phyloP scores from a whole-genome alignment of 2,888 invertebrate species.

The Dryococelus australis region DNA sequence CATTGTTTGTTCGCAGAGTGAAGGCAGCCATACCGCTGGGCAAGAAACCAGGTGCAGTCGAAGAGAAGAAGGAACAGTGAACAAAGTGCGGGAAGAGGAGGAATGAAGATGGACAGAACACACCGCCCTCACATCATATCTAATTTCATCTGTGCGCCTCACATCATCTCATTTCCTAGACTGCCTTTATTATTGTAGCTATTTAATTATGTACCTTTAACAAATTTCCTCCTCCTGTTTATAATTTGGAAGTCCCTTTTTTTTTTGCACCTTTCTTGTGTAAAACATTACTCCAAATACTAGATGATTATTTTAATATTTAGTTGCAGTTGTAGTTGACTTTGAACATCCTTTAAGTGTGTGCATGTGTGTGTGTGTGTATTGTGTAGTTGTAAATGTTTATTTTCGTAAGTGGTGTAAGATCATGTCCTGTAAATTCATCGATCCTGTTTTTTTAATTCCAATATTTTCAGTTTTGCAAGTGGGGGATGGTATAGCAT shows the following conservation, averaged over 20 bases:
- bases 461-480: neutral
- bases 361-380: neutral
- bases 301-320: neutral
- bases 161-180: neutral
- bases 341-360: neutral
- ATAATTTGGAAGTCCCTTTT: too few relatives aligned
- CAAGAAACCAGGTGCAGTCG: conserved; percentile 69
- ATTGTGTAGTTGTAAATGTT: neutral
- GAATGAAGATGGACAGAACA: conserved; percentile 33
- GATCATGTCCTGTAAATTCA: neutral
- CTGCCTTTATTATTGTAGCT: conserved; percentile 9
- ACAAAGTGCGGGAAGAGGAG: conserved; percentile 43
- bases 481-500: neutral
- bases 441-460: neutral
- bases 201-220: neutral
- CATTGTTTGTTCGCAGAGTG: conserved; percentile 68
- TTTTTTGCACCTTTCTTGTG: too few relatives aligned
- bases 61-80: conserved; percentile 87
- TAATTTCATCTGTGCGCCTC: neutral
- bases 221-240: neutral
- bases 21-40: conserved; percentile 89
- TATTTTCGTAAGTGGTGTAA: conserved; percentile 16
- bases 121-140: conserved; percentile 22
- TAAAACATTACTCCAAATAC: neutral
- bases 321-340: neutral